Evolutionary conservation across 1,140 invertebrate genomes (phyloP).

Genomic region (Macrocentrus cingulum): DNA sequence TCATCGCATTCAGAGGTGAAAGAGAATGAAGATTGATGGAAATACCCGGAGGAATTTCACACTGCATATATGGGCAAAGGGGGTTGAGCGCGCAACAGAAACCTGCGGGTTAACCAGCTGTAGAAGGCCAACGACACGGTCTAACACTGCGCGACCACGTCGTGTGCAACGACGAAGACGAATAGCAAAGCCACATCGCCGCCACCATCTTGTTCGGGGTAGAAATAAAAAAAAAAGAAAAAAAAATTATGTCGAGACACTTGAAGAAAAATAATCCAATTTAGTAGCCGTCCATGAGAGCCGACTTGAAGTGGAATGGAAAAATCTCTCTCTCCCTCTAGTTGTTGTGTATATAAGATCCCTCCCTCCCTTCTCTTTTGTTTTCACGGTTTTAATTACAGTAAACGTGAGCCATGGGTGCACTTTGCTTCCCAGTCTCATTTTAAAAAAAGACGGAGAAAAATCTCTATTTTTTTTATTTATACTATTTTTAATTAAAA

Average conservation of each 20-base stretch:
- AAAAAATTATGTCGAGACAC: constrained; percentile 12
- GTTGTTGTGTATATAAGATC: background rate
- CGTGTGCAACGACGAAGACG: constrained; percentile 24
- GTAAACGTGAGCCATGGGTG: constrained; percentile 24
- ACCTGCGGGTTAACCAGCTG: constrained; percentile 21
- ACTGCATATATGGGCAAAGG: background rate
- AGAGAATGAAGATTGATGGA: too few relatives aligned
- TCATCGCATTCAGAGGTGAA: too few relatives aligned
- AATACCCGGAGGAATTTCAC: too few relatives aligned
- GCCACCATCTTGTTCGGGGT: background rate
- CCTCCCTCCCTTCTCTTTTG: constrained; percentile 16
- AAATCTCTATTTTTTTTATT: constrained; percentile 25
- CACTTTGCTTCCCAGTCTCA: constrained; percentile 31
- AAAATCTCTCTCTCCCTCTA: constrained; percentile 15
- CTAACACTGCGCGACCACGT: constrained; percentile 10
- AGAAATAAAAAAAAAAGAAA: constrained; percentile 10
- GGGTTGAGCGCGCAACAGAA: constrained; percentile 12
- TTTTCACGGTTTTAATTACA: constrained; percentile 55
- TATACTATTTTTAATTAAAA: background rate
- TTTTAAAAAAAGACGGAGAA: constrained; percentile 31
- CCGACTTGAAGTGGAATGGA: background rate
- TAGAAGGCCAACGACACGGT: constrained; percentile 21
- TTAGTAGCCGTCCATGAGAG: constrained; percentile 38
- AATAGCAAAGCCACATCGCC: constrained; percentile 18
- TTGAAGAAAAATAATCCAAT: constrained; percentile 52